Base-by-base conservation (phyloP, 2,888 invertebrate genomes). In the Lithophane semibrunnea region DNA sequence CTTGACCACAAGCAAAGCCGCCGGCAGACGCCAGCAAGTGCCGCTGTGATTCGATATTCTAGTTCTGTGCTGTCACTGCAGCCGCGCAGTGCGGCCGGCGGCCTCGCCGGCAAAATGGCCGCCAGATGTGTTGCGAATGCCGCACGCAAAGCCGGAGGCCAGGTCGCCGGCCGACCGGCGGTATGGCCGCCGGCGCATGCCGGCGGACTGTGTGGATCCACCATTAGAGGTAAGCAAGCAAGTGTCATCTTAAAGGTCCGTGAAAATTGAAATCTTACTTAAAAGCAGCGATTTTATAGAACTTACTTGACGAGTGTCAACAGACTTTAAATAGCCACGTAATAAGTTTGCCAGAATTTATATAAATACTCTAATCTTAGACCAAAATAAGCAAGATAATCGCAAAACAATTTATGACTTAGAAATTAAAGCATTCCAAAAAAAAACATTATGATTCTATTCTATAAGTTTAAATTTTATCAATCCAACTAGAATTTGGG, bases 401-500 rank as follows among this genome's bases (percentile, higher is more conserved):
- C 16, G 56, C n/a, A 49, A 65, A 64, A 47, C 21, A 54, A 47
- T 44, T n/a, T 58, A 52, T 58, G 12, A 47, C 58, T 52, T 64
- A 52, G 21, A 73, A 24, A 44, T 69, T 60, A 29, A 4, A 56
- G 21, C 2, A 65, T 63, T 76, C 44, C 0, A n/a, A 7, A 18
- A 76, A 54, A 13, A 61, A 73, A 63, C 29, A n/a, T 9, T 18
- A 16, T 44, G n/a, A 29, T n/a, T 63, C 3, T 52, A 29, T n/a
- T 63, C 3, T 52, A 60, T 16, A 44, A 56, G 54, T 52, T 54
- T 16, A 18, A 42, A 18, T 54, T 10, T 42, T 2, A 61, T 42
- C 21, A 37, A 60, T 60, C 8, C 49, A 49, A 73, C 18, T 64
- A 82, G 12, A 58, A 58, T 82, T 65, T 82, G 44, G 79, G n/a